A percentile compares a stretch with the other conserved stretches of the same genome.
These are phyloP conservation scores for Sarcophaga subvicina DNA, from an alignment of 2,888 invertebrate genomes.

Conservation along the genomic window DNA sequence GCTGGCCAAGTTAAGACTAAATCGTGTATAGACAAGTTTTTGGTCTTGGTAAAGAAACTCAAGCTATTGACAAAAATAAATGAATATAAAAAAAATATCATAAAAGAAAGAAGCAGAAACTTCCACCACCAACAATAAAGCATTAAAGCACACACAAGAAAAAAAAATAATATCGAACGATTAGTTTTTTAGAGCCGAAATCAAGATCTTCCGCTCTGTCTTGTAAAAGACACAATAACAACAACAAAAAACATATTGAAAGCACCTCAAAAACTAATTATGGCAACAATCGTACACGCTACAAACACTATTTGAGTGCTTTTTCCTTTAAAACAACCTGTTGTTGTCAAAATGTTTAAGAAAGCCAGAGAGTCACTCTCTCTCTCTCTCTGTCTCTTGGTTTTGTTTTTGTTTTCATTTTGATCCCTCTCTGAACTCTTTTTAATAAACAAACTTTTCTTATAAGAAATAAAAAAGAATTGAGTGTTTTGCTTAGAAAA, in stretches of 20 bases:
- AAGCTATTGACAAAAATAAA: constrained; percentile 31
- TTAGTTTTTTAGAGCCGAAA: constrained; percentile 25
- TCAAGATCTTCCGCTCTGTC: constrained; percentile 51
- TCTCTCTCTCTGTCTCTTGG: not conserved
- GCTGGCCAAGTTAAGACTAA: constrained; percentile 68
- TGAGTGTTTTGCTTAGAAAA: too few species aligned
- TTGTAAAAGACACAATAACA: not conserved
- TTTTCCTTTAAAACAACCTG: constrained; percentile 33
- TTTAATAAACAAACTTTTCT: too few species aligned
- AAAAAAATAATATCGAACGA: constrained; percentile 44
- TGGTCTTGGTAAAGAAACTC: constrained; percentile 62
- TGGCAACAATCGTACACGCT: constrained; percentile 41
- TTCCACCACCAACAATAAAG: constrained; percentile 17
- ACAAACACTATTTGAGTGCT: constrained; percentile 34
- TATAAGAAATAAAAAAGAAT: too few species aligned
- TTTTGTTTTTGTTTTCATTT: not conserved
- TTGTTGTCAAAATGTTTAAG: not conserved
- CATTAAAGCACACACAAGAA: not conserved
- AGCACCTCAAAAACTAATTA: constrained; percentile 20
- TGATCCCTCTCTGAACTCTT: too few species aligned
- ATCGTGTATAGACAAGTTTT: constrained; percentile 44
- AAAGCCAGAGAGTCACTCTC: not conserved
- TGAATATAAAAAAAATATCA: constrained; percentile 27
- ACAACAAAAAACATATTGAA: not conserved
- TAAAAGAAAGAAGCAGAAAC: constrained; percentile 26